These are phyloP conservation scores for Lacerta viridis DNA, from an alignment of 2,797 vertebrate species.

Conservation along the genomic window DNA sequence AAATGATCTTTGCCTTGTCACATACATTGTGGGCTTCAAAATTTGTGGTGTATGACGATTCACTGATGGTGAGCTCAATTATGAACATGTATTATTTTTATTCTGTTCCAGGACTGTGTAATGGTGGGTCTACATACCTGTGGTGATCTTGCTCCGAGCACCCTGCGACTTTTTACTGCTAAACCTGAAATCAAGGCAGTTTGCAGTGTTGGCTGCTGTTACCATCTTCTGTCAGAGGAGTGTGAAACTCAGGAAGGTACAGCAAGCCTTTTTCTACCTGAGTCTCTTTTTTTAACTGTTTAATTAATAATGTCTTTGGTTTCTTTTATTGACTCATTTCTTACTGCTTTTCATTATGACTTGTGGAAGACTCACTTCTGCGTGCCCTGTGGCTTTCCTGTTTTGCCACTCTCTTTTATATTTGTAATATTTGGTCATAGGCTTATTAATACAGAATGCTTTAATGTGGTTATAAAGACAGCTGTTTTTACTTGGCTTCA, in stretches of 20 bases:
- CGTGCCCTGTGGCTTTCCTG: constrained; percentile 53
- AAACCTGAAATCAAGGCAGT: constrained; percentile 91
- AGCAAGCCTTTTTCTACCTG: constrained; percentile 37
- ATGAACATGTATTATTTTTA: neutral
- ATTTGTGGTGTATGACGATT: neutral
- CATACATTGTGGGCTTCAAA: too few species aligned
- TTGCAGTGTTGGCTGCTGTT: constrained; percentile 94
- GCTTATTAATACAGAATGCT: constrained; percentile 43
- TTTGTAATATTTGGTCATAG: constrained; percentile 53
- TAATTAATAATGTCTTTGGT: constrained; percentile 52
- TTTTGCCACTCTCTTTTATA: constrained; percentile 52
- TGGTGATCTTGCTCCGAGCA: constrained; percentile 92
- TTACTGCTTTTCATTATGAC: constrained; percentile 53
- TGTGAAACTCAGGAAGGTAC: constrained; percentile 84
- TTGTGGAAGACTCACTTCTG: constrained; percentile 29
- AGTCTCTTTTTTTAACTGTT: constrained; percentile 26
- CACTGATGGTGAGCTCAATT: neutral
- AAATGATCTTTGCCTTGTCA: neutral
- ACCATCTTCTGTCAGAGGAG: constrained; percentile 86
- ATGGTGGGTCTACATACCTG: constrained; percentile 97
- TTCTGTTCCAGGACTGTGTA: constrained; percentile 86
- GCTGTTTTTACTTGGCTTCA: constrained; percentile 56
- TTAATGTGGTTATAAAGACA: constrained; percentile 59
- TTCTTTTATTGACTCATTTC: constrained; percentile 49
- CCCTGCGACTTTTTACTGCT: constrained; percentile 88